Evolutionary conservation across 2,113 vertebrate species (phyloP).

Genomic region (Elephantulus edwardii): DNA sequence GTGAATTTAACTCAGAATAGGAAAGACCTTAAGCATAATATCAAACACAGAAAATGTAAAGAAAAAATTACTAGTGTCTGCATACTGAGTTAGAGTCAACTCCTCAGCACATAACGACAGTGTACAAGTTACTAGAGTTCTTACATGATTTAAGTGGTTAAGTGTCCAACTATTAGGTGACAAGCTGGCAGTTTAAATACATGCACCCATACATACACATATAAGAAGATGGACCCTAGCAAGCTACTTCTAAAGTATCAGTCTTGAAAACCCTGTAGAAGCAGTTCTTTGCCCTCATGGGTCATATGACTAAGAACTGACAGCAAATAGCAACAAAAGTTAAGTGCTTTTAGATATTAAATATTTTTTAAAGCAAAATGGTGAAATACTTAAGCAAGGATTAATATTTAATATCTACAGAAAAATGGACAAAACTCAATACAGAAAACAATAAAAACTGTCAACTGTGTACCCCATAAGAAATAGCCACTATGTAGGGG

Average conservation of each 20-base stretch:
- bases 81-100: background rate
- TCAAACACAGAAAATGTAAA: background rate
- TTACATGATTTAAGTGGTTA: background rate
- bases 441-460: conserved; percentile 36
- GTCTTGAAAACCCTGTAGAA: too few relatives aligned
- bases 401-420: background rate
- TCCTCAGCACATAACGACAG: too few relatives aligned
- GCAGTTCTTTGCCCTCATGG: too few relatives aligned
- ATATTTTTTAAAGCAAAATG: background rate
- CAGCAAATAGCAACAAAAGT: too few relatives aligned
- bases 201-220: too few relatives aligned
- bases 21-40: conserved; percentile 1
- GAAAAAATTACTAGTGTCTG: background rate
- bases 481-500: background rate
- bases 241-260: too few relatives aligned
- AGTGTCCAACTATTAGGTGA: background rate
- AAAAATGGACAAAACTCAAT: background rate
- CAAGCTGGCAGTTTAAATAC: too few relatives aligned
- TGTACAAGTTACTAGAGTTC: background rate
- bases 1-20: background rate
- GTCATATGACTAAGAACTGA: too few relatives aligned
- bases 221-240: too few relatives aligned
- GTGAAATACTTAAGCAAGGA: background rate
- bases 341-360: conserved; percentile 22
- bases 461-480: background rate